Base-by-base conservation (phyloP, 1,140 invertebrate genomes). In the Drosophila kikkawai region DNA sequence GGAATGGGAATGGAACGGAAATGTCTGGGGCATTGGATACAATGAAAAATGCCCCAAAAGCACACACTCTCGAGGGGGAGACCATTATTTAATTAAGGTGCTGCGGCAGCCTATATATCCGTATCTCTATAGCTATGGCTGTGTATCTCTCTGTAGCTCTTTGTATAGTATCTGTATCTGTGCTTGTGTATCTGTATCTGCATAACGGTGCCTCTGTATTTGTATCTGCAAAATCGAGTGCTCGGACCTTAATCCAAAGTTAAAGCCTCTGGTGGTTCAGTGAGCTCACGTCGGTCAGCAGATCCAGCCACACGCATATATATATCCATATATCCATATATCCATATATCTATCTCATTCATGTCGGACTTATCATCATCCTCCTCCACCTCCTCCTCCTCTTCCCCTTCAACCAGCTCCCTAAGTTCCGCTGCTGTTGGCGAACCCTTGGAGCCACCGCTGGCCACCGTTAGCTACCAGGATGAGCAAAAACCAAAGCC, bases 1-100 rank as follows among this genome's bases (percentile, higher is more conserved):
- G 66, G 58, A 37, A 37, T n/a, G 53, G 53, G 53, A 41, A 56
- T 39, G 53, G 36, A 56, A 26, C 81, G 81, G 81, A 84, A 84
- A 74, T 84, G 81, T 84, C 81, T 84, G 81, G 81, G 26, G 81
- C 81, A 77, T 58, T 55, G 60, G 67, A 68, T 47, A 67, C 64
- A 70, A 63, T 42, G 66, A 44, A 39, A 22, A 39, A 22, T 17
- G 29, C 63, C 17, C 53, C 44, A 48, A 59, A 29, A 59, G n/a
- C 34, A 47, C 32, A 44, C 56, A 47, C 32, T 61, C 56, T 19
- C 61, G 32, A 12, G 42, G 58, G 57, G 61, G 58, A 63, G 75
- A 57, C 83, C 64, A 87, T 84, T 84, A 84, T 84, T 84, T 84
- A 84, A 84, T 84, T 84, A 83, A 84, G 57, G 57, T 53, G 47